These are phyloP conservation scores for Scopus umbretta DNA, from an alignment of 2,113 vertebrate species.

Conservation along the genomic window DNA sequence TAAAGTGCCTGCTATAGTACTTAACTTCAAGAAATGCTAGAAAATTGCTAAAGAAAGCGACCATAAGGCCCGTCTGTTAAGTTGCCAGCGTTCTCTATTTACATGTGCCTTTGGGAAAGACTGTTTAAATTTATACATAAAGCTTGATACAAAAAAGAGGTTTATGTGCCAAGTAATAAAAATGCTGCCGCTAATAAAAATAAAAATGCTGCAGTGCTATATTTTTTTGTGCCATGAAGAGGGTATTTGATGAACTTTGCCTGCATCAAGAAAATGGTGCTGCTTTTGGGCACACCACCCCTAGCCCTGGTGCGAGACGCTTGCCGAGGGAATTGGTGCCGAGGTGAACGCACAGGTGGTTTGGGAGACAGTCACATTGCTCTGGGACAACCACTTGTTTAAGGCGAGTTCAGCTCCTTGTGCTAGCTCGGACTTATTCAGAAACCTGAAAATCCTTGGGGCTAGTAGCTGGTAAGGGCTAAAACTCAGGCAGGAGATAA, in stretches of 20 bases:
- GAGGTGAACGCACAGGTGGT: not conserved
- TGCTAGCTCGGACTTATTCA: not conserved
- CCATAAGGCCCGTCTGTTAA: not conserved
- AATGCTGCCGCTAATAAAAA: accelerated
- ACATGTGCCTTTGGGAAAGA: not conserved
- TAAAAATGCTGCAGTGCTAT: not conserved
- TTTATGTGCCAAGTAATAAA: not conserved
- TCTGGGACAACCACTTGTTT: not conserved
- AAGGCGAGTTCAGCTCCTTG: not conserved
- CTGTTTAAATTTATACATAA: not conserved
- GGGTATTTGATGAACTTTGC: not conserved
- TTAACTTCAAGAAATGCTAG: not conserved
- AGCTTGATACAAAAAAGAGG: not conserved
- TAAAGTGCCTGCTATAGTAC: not conserved
- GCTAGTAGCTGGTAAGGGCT: not conserved
- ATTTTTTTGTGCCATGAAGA: not conserved
- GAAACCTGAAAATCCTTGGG: not conserved
- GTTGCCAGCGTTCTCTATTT: not conserved
- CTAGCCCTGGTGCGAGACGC: not conserved
- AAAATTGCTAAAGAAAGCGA: not conserved
- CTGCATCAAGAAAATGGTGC: not conserved
- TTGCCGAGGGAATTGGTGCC: not conserved
- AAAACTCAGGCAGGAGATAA: not conserved
- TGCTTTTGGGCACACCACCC: not conserved
- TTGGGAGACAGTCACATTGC: not conserved